Base-by-base conservation (phyloP, 1,140 invertebrate species). In the Formica exsecta region DNA sequence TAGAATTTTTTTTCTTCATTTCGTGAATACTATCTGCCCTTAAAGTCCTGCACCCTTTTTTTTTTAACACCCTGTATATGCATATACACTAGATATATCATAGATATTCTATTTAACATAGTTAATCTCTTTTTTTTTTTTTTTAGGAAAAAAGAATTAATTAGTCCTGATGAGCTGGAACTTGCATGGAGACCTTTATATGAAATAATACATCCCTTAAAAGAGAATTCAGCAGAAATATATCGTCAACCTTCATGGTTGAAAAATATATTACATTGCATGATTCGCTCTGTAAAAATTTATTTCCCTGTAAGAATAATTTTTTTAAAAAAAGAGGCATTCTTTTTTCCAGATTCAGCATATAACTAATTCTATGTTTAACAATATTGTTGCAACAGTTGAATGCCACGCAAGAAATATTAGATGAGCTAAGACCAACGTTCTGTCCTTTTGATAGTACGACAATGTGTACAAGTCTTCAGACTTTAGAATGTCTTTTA, bases 151-250 rank as follows among this genome's bases (percentile, higher is more conserved):
- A 96, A 95, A 89, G 95, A 97, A 91, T 95, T 99, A 41, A 94
- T 99, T 87, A 96, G 96, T 16, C 96, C 98, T 36, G 96, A 97
- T 86, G 98, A 99, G 79, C 92, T 99, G 68, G 96, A 96, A 83
- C 95, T 99, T 77, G 97, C 97, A 83, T 99, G 99, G 99, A 96
- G 96, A 91, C 98, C 98, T 54, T 94, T 99, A 19, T 99, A 98
- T 93, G 96, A 98, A 5, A 95, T 97, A 6, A 93, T 95, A 74
- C 93, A 96, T 57, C 92, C 92, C 74, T 92, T 96, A 9, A 87
- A 95, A 81, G 96, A 94, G 92, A 90, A 96, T 93, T 91, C 91
- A 80, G 86, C 95, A 89, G 96, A 96, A 86, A 96, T 98, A 95
- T 97, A 96, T 92, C 96, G 96, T 92, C 96, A 96, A 87, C 94